These are phyloP conservation scores for Periplaneta americana DNA, from an alignment of 1,140 invertebrate species.

Conservation along the genomic window DNA sequence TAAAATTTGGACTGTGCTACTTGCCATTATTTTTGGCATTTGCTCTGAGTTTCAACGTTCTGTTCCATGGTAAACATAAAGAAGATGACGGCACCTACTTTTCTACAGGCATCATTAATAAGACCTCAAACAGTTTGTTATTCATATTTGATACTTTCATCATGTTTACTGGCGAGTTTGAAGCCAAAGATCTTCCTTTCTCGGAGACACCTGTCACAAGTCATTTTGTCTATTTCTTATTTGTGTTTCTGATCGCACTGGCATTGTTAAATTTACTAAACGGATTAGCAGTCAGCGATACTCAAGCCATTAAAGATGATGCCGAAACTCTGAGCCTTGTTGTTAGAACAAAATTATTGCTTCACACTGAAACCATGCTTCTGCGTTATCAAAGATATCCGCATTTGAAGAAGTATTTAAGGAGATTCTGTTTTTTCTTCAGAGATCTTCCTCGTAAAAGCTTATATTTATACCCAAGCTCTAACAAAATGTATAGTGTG, in stretches of 20 bases:
- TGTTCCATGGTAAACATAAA: constrained; percentile 46
- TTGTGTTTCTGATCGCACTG: constrained; percentile 74
- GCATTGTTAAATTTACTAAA: constrained; percentile 75
- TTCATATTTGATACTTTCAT: constrained; percentile 74
- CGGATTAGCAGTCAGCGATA: constrained; percentile 75
- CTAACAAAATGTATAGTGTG: too few relatives aligned
- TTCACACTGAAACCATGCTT: constrained; percentile 12
- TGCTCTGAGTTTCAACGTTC: constrained; percentile 67
- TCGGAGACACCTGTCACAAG: constrained; percentile 54
- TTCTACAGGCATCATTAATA: constrained; percentile 35
- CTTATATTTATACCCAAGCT: too few relatives aligned
- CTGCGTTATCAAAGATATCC: background rate
- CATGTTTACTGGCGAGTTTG: constrained; percentile 80
- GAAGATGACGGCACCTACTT: constrained; percentile 43
- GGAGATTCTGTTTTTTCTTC: background rate
- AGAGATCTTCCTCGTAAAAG: background rate
- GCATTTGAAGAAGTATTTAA: background rate
- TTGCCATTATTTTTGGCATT: constrained; percentile 74
- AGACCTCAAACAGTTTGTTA: constrained; percentile 52
- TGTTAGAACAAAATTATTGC: background rate
- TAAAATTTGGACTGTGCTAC: constrained; percentile 72
- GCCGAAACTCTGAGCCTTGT: constrained; percentile 60
- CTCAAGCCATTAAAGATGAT: constrained; percentile 63
- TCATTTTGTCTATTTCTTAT: constrained; percentile 66
- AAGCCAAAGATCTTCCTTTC: constrained; percentile 71